Conservation (phyloP, 2,113 vertebrate species). For the Pelodiscus sinensis region DNA sequence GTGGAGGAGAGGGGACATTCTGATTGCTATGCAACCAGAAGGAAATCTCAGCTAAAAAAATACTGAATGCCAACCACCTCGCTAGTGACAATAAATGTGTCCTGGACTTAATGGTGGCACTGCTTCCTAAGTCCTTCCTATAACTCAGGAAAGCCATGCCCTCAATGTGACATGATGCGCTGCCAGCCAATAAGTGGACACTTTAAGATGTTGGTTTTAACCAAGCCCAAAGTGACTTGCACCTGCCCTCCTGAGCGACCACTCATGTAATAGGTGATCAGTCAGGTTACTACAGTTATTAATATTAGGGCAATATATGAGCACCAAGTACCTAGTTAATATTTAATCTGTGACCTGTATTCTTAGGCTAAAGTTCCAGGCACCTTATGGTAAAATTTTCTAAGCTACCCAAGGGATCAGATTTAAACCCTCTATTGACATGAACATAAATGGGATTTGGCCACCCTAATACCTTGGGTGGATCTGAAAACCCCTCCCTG, state of each 20-base stretch:
- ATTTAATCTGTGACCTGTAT: neutral
- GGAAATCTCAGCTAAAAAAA: neutral
- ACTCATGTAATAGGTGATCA: neutral
- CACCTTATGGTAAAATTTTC: conserved; percentile 7
- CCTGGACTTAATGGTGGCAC: neutral
- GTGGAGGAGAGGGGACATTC: neutral
- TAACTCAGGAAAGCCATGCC: conserved; percentile 33
- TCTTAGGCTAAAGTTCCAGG: neutral
- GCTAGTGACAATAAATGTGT: conserved; percentile 33
- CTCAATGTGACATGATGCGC: neutral
- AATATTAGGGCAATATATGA: neutral
- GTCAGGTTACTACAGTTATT: neutral
- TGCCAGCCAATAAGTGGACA: neutral
- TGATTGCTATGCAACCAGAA: neutral
- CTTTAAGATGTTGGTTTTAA: conserved; percentile 24
- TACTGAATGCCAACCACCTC: neutral
- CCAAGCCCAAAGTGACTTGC: neutral
- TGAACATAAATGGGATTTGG: neutral
- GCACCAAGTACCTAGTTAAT: neutral
- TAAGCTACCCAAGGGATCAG: neutral
- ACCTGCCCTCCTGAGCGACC: neutral
- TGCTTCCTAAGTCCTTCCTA: conserved; percentile 4
- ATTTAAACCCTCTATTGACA: neutral
- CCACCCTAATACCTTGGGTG: neutral
- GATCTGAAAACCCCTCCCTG: conserved; percentile 36